Evolutionary conservation across 2,888 invertebrate genomes (phyloP).

Genomic region (Erebia aethiops): DNA sequence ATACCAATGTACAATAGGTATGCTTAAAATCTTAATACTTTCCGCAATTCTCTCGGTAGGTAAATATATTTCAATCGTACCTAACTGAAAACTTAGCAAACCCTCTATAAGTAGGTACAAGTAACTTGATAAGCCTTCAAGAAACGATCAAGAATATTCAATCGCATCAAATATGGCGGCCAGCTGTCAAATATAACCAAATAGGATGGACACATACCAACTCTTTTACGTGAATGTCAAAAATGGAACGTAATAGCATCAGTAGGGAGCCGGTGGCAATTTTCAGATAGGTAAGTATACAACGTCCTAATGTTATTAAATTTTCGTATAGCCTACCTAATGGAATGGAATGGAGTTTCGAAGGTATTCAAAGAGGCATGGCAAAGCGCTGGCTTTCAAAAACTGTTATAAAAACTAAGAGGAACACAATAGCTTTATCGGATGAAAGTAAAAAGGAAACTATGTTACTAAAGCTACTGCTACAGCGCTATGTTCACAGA

Average conservation of each 20-base stretch:
- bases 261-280: background rate
- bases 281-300: background rate
- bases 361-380: no score
- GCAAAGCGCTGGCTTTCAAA: no score
- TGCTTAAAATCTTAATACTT: no score
- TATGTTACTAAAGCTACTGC: no score
- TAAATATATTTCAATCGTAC: background rate
- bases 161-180: slow-evolving; percentile 34
- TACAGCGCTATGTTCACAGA: no score
- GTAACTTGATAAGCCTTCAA: slow-evolving; percentile 8
- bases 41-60: background rate
- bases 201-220: slow-evolving; percentile 36
- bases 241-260: slow-evolving; percentile 42
- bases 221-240: slow-evolving; percentile 38
- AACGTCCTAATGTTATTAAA: no score
- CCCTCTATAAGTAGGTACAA: background rate
- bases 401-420: no score
- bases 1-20: no score
- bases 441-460: no score
- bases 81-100: slow-evolving; percentile 5
- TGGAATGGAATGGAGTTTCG: no score
- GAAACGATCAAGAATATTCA: slow-evolving; percentile 26
- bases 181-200: slow-evolving; percentile 43
- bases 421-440: no score
- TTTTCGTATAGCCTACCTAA: no score